Conservation (phyloP, 1,140 invertebrate genomes). For the Palaemon carinicauda region DNA sequence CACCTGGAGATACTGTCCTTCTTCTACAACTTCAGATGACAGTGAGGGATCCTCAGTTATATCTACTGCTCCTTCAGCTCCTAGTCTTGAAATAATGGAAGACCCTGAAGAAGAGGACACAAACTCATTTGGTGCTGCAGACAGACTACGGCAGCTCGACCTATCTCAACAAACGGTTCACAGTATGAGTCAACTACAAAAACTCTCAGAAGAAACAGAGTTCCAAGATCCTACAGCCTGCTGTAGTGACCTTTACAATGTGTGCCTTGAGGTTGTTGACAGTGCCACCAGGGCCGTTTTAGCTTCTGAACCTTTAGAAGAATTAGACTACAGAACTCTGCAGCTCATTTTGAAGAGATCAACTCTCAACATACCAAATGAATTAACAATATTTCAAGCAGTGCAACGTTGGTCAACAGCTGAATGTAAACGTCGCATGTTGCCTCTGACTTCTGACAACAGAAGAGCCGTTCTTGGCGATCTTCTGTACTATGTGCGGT, state of each 20-base stretch:
- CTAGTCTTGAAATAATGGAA: slow-evolving; percentile 46
- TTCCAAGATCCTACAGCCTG: slow-evolving; percentile 54
- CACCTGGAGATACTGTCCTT: slow-evolving; percentile 64
- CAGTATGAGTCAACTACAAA: slow-evolving; percentile 14
- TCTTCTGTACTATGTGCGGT: slow-evolving; percentile 32
- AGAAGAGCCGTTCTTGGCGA: slow-evolving; percentile 69
- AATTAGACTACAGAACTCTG: slow-evolving; percentile 71
- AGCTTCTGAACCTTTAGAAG: slow-evolving; percentile 73
- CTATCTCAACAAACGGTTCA: neutral
- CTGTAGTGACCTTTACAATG: slow-evolving; percentile 71
- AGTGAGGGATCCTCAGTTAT: neutral
- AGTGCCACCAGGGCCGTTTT: slow-evolving; percentile 71
- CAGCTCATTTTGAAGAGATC: slow-evolving; percentile 72
- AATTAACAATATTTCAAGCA: slow-evolving; percentile 70
- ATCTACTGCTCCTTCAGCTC: slow-evolving; percentile 59
- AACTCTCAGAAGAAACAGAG: slow-evolving; percentile 26
- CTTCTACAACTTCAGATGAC: neutral
- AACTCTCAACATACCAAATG: slow-evolving; percentile 69
- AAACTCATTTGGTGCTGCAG: neutral
- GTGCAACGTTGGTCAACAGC: slow-evolving; percentile 74
- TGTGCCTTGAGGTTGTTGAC: slow-evolving; percentile 73
- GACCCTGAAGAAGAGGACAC: neutral
- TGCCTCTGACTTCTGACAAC: slow-evolving; percentile 72
- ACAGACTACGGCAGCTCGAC: slow-evolving; percentile 14
- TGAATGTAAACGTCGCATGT: slow-evolving; percentile 72